phyloP scores from a whole-genome alignment of 1,140 invertebrate genomes.

The Harlomillsia oculata region DNA sequence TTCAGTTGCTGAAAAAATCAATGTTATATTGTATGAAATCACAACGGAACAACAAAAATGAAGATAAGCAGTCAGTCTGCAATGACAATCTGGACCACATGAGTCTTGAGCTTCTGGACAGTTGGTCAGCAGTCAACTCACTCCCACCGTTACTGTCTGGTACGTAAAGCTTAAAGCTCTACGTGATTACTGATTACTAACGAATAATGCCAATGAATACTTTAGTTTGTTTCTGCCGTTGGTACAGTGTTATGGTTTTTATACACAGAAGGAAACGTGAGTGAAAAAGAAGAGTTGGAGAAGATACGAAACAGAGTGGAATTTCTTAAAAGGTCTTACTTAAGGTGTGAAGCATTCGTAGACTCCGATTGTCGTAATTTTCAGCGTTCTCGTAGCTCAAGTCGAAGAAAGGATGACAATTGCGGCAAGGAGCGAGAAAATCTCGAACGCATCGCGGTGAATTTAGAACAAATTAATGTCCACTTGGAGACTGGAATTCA shows the following conservation, averaged over 20 bases:
- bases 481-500: conserved; percentile 39
- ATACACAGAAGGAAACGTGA: conserved; percentile 20
- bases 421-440: conserved; percentile 2
- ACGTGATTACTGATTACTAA: too few relatives aligned
- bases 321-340: conserved; percentile 22
- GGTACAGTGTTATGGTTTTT: conserved; percentile 1
- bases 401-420: neutral
- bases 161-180: too few relatives aligned
- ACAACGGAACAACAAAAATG: neutral
- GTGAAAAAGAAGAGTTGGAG: conserved; percentile 28
- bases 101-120: conserved; percentile 7
- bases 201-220: too few relatives aligned
- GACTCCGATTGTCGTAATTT: conserved; percentile 9
- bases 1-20: conserved; percentile 13
- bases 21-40: conserved; percentile 10
- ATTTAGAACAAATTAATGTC: conserved; percentile 26
- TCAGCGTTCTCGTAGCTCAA: neutral
- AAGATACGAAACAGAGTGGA: conserved; percentile 20
- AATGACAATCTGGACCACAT: neutral
- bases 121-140: conserved; percentile 9
- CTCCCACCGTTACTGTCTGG: conserved; percentile 15
- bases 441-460: conserved; percentile 15
- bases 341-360: conserved; percentile 28
- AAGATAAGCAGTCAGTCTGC: too few relatives aligned
- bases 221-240: too few relatives aligned